Evolutionary conservation across 2,888 invertebrate genomes (phyloP), one percentile per base, ranked within the genome.

Genomic region (Apamea monoglypha): DNA sequence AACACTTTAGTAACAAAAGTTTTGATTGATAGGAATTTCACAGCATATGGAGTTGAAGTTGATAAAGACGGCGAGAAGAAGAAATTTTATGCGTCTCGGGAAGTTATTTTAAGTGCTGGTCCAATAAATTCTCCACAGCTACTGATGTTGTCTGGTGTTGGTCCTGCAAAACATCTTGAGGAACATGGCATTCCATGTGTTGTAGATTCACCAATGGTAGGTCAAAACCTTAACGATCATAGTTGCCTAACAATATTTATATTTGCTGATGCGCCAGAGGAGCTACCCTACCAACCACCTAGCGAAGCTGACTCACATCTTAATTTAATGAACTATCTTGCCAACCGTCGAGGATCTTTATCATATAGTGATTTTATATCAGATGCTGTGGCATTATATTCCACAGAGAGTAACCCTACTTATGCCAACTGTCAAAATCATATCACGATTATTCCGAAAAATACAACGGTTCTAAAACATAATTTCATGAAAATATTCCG

Each of bases 181-280:
- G 82, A 90, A 1, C 89, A 93, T 2, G 91, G 90, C 2, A 94
- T 96, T 21, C 50, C 89, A 0, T 87, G 94, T 0, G 77, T 94
- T 10, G 86, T 92, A 12, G 92, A 96, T 83, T 90, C 93, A 3
- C 92, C 94, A 0, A 88, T 53, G 80, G 96, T 96, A 0, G 97
- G 96, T 0, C 82, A 91, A 63, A 96, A 96, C 86, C 91, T 96
- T 1, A 95, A 96, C 73, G 96, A 97, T 80, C 97, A 97, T 86
- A 90, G 66, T 18, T 59, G 70, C 32, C 6, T 86, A 14, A 82
- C 85, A 29, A 70, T 88, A 66, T 75, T 76, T 63, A 73, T 79
- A 21, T 83, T 74, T 16, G 85, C 66, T 64, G 74, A 87, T 53
- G 70, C 59, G n/a, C 80, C 82, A 7, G 67, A 53, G 29, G 32